These are phyloP conservation scores for Gryllus bimaculatus DNA, from an alignment of 1,140 invertebrate genomes.

Conservation along the genomic window DNA sequence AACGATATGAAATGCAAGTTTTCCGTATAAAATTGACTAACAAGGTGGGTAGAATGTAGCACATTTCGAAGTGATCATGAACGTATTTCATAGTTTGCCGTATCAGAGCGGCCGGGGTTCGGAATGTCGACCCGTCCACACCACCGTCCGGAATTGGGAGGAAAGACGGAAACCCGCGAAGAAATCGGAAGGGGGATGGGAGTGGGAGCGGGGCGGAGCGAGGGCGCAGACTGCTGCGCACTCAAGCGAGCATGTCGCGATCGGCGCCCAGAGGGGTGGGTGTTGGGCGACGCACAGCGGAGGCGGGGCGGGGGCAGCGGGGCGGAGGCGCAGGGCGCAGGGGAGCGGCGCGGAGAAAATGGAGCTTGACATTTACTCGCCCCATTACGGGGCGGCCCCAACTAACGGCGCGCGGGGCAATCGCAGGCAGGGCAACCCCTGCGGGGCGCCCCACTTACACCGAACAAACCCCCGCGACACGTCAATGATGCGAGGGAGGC, in stretches of 20 bases:
- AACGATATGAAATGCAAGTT: no score
- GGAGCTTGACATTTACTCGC: conserved; percentile 3
- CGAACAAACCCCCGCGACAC: not conserved
- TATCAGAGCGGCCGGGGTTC: no score
- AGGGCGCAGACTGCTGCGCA: not conserved
- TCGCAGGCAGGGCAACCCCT: not conserved
- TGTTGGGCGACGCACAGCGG: not conserved
- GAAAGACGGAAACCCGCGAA: not conserved
- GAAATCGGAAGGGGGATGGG: no score
- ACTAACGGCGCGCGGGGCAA: not conserved
- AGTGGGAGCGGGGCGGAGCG: not conserved
- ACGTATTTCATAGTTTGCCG: no score
- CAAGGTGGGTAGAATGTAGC: no score
- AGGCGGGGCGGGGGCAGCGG: not conserved
- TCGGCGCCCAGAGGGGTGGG: no score
- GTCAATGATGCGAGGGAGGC: not conserved
- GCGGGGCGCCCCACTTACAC: not conserved
- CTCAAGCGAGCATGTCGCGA: not conserved
- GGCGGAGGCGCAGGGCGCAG: not conserved
- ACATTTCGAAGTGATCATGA: no score
- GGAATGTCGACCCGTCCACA: no score
- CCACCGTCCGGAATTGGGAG: no score
- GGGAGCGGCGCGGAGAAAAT: not conserved
- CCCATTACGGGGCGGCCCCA: not conserved
- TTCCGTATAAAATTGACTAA: no score